Base-by-base conservation (phyloP, 1,140 invertebrate species). In the Trissolcus basalis region DNA sequence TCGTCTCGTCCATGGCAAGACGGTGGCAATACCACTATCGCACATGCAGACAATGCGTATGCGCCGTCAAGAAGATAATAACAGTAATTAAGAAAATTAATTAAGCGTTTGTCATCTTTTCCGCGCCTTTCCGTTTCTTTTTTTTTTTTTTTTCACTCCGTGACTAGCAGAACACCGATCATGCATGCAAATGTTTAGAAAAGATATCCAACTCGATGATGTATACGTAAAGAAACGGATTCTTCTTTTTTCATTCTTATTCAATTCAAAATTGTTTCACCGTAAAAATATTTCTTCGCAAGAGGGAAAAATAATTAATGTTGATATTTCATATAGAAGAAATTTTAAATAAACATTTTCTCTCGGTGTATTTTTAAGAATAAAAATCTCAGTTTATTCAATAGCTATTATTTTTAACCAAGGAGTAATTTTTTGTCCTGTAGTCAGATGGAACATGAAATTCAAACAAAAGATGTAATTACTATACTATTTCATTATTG, bases 81-180 rank as follows among this genome's bases (percentile, higher is more conserved):
- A 59, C 63, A 53, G 70, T 78, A 78, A 78, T 78, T 78, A 78
- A 35, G 39, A 72, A 75, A 74, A 68, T 69, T 79, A 79, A 79
- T 79, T 79, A 75, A 55, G 44, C 64, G 77, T 79, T 68, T 75
- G 68, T 68, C 77, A 75, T 79, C 71, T 72, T 68, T 75, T 79
- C 77, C 67, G 56, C 70, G 51, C 70, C 51, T 59, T 41, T 71
- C 56, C n/a, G n/a, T n/a, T n/a, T n/a, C n/a, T n/a, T n/a, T n/a
- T n/a, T n/a, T n/a, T n/a, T n/a, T n/a, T 73, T 78, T 74, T 75
- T 75, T 73, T 15, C 68, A 41, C 63, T 73, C 61, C 55, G 67
- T 50, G 49, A 61, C 45, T 50, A 65, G 36, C 56, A 59, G 58
- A 77, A 68, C 59, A 27, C 49, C 13, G 12, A 73, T 73, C 67